These are phyloP conservation scores for Sclerurus mexicanus DNA, from an alignment of 2,113 vertebrate species.

Conservation along the genomic window DNA sequence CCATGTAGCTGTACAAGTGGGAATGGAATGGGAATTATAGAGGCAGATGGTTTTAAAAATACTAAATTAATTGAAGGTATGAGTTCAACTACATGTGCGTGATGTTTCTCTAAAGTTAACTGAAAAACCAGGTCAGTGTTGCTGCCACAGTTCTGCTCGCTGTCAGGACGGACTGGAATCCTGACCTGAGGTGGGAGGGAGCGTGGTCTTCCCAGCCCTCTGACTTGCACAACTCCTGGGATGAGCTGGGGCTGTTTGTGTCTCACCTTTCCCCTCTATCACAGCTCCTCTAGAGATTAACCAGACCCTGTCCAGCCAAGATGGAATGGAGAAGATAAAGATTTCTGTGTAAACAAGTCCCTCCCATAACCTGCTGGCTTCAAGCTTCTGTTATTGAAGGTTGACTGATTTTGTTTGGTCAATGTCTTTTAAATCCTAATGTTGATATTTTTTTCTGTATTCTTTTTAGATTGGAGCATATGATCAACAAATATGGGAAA, in stretches of 20 bases:
- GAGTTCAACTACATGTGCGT: neutral
- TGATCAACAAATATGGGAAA: conserved; percentile 99
- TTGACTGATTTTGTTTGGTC: neutral
- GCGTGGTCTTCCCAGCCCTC: rapidly evolving
- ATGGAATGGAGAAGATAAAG: neutral
- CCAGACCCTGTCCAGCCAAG: neutral
- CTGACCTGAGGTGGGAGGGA: neutral
- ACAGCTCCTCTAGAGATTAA: neutral
- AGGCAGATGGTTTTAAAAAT: neutral
- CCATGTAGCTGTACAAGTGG: neutral
- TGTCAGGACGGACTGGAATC: rapidly evolving
- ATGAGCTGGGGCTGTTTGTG: neutral
- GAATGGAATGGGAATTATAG: neutral
- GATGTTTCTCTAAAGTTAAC: neutral
- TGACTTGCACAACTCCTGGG: no score
- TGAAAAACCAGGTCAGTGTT: neutral
- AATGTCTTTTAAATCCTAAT: conserved; percentile 2
- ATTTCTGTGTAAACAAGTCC: neutral
- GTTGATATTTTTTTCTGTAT: neutral
- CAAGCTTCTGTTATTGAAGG: neutral
- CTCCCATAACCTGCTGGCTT: neutral
- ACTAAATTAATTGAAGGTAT: neutral
- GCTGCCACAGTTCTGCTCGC: neutral
- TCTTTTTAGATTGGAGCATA: conserved; percentile 94
- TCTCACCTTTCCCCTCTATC: neutral